These are phyloP conservation scores for Drosophila malerkotliana DNA, from an alignment of 1,140 invertebrate species.

Conservation along the genomic window DNA sequence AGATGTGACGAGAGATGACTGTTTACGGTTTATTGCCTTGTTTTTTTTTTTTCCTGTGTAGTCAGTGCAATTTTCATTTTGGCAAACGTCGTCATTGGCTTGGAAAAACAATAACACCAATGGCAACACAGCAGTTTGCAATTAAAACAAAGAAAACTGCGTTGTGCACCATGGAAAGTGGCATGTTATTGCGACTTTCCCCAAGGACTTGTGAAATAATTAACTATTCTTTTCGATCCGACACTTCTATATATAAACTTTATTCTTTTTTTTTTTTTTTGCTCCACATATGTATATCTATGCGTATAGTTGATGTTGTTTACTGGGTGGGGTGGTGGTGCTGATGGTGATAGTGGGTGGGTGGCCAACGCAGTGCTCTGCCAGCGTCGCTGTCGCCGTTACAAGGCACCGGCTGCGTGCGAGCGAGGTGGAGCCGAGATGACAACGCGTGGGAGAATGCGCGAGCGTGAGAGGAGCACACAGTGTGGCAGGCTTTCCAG, in stretches of 20 bases:
- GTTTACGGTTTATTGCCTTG: slow-evolving; percentile 1
- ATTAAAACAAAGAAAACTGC: slow-evolving; percentile 45
- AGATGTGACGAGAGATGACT: too few relatives aligned
- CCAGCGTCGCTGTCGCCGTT: not conserved
- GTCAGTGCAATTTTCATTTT: slow-evolving; percentile 26
- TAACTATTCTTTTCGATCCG: slow-evolving; percentile 18
- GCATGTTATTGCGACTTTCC: slow-evolving; percentile 53
- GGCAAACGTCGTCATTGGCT: slow-evolving; percentile 28
- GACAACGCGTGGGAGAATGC: slow-evolving; percentile 17
- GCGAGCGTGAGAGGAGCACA: slow-evolving; percentile 20
- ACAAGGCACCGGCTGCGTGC: slow-evolving; percentile 49
- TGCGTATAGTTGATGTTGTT: too few relatives aligned
- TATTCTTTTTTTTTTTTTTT: slow-evolving; percentile 13
- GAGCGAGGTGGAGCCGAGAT: slow-evolving; percentile 16
- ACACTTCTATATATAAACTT: not conserved
- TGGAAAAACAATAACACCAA: slow-evolving; percentile 25
- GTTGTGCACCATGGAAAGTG: slow-evolving; percentile 41
- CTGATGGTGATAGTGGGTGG: not conserved
- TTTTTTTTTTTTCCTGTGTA: slow-evolving; percentile 30
- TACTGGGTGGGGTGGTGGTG: too few relatives aligned
- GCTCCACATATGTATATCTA: too few relatives aligned
- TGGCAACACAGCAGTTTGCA: slow-evolving; percentile 9
- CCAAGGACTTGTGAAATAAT: slow-evolving; percentile 43
- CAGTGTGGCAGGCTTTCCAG: not conserved
- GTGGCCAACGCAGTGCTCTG: slow-evolving; percentile 14